Base-by-base conservation (phyloP, 1,140 invertebrate genomes). In the Apis dorsata region DNA sequence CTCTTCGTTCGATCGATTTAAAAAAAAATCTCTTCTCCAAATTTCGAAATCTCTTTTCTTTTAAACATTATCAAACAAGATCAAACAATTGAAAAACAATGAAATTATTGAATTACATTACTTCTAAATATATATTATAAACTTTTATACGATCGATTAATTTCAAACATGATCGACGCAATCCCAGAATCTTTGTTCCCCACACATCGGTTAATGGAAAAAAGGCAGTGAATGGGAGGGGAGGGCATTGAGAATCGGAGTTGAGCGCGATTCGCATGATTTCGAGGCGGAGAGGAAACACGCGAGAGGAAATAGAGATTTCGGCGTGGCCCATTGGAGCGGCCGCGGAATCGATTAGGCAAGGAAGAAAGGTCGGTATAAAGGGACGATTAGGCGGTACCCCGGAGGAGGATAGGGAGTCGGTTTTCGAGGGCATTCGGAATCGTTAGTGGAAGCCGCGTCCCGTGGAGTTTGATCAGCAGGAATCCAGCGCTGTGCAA, bases 401-500 rank as follows among this genome's bases (percentile, higher is more conserved):
- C 79, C 59, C 19, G 75, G n/a, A 60, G 7, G 81, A 89, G 80
- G 83, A 82, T 73, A 83, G 81, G 78, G 85, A 88, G 83, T 90
- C 81, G 87, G 87, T 90, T 90, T 85, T 70, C 82, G 70, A 72
- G 80, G 79, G 87, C 84, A 91, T 92, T 92, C 88, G 84, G 72
- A 89, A 24, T 91, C 89, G 88, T 71, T 89, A 85, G 85, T 87
- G 90, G 88, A 90, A 86, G 69, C 60, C 49, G 71, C 76, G 79
- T 90, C 90, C 91, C 77, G 88, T 62, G 77, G 89, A 68, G 90
- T 28, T 57, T 57, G 78, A 65, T 49, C 91, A 91, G 90, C 91
- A 82, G 89, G 91, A 89, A 86, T 88, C 71, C 84, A 78, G 63
- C 68, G 85, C 83, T 84, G 78, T 84, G 90, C 89, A 91, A 92